phyloP scores from a whole-genome alignment of 1,140 invertebrate species.

The Cherax quadricarinatus region DNA sequence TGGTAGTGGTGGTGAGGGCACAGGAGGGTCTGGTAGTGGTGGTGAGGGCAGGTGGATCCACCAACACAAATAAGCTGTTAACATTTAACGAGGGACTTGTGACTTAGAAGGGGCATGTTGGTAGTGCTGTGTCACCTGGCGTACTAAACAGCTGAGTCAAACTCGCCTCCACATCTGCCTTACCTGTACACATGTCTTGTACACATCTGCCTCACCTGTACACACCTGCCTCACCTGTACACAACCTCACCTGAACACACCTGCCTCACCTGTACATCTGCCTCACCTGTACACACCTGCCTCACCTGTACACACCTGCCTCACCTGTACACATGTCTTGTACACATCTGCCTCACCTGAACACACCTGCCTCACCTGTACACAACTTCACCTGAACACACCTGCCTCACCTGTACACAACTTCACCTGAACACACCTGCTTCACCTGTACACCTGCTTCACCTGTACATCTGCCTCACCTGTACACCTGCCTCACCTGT shows the following conservation, averaged over 20 bases:
- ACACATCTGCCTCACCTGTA: background rate
- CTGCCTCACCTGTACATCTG: background rate
- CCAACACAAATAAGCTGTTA: constrained; percentile 42
- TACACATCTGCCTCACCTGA: too few species aligned
- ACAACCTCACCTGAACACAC: background rate
- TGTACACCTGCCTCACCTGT: too few species aligned
- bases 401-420: too few species aligned
- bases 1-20: background rate
- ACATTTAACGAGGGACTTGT: constrained; percentile 11
- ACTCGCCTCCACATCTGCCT: background rate
- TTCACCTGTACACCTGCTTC: too few species aligned
- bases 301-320: background rate
- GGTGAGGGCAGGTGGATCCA: background rate
- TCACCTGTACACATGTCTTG: too few species aligned
- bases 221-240: background rate
- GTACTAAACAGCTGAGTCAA: background rate
- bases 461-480: too few species aligned
- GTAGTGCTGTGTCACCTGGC: too few species aligned
- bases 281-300: background rate
- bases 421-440: too few species aligned
- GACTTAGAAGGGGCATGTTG: background rate
- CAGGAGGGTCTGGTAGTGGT: background rate
- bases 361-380: too few species aligned
- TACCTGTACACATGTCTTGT: background rate
- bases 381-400: too few species aligned